Evolutionary conservation across 2,888 invertebrate species (phyloP).

Genomic region (Sisyra nigra): DNA sequence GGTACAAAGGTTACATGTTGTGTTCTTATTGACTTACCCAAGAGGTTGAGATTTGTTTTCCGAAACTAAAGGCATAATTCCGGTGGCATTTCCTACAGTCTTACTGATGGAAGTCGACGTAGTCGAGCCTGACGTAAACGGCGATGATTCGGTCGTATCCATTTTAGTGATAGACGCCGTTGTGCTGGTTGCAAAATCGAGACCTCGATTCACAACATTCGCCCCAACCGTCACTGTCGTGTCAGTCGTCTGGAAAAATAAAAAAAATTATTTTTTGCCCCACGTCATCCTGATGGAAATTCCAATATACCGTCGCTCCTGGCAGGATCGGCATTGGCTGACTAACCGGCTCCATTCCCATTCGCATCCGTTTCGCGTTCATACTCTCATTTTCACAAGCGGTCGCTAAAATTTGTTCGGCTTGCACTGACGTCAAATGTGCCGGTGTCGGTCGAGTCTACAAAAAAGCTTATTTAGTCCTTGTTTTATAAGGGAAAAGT

Average conservation of each 20-base stretch:
- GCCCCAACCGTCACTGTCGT: slow-evolving; percentile 37
- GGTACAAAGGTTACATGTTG: too few relatives aligned
- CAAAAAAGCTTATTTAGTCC: slow-evolving; percentile 13
- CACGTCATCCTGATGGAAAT: background rate
- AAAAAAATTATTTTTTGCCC: slow-evolving; percentile 8
- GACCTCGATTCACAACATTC: slow-evolving; percentile 25
- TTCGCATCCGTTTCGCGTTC: slow-evolving; percentile 92
- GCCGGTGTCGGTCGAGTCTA: slow-evolving; percentile 90
- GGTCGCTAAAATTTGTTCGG: slow-evolving; percentile 87
- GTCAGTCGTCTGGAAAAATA: slow-evolving; percentile 34
- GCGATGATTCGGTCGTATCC: slow-evolving; percentile 23
- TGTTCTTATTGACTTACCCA: slow-evolving; percentile 3
- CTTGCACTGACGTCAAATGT: slow-evolving; percentile 90
- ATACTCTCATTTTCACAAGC: slow-evolving; percentile 96
- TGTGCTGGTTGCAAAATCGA: slow-evolving; percentile 24
- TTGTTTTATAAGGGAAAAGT: too few relatives aligned
- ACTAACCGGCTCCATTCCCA: slow-evolving; percentile 87
- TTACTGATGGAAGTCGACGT: slow-evolving; percentile 29
- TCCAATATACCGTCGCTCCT: slow-evolving; percentile 35
- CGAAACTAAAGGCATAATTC: slow-evolving; percentile 3
- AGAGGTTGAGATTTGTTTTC: slow-evolving; percentile 4
- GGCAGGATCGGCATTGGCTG: slow-evolving; percentile 72
- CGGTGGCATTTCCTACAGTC: slow-evolving; percentile 23
- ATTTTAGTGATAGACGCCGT: slow-evolving; percentile 23
- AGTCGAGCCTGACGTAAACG: slow-evolving; percentile 32